Evolutionary conservation across 2,797 vertebrate genomes (phyloP).

Genomic region (Chrysocyon brachyurus): DNA sequence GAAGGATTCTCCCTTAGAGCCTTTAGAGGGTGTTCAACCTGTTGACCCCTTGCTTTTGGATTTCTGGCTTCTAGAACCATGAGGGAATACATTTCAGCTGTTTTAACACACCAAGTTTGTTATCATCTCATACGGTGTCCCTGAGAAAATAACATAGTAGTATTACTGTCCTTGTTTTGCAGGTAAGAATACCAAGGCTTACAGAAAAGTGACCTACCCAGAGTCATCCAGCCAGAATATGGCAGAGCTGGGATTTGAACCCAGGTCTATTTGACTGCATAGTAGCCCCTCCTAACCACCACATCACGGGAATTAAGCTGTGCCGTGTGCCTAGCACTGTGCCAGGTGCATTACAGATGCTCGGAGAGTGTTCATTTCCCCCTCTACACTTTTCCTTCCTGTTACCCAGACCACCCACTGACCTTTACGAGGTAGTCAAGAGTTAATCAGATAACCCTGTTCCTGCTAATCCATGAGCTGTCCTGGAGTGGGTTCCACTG

Average conservation of each 20-base stretch:
- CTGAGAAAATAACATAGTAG: neutral
- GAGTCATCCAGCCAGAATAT: neutral
- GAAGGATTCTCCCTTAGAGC: neutral
- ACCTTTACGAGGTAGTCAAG: neutral
- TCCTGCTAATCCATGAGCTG: neutral
- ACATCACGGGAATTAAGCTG: neutral
- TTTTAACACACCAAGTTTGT: neutral
- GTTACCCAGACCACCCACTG: neutral
- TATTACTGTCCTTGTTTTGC: neutral
- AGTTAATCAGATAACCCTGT: slow-evolving; percentile 1
- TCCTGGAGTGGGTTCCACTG: neutral
- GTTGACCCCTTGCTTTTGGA: neutral
- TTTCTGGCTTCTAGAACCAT: neutral
- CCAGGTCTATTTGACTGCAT: neutral
- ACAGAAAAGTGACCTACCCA: neutral
- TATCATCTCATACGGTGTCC: neutral
- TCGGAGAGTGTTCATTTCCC: neutral
- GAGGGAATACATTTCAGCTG: neutral
- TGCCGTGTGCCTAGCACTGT: neutral
- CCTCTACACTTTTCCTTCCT: neutral
- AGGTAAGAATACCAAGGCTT: neutral
- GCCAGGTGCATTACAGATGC: neutral
- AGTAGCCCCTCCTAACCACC: neutral
- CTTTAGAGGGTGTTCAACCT: neutral
- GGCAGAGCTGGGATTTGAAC: neutral